Conservation (phyloP, 2,888 invertebrate genomes). For the Empis stercorea region DNA sequence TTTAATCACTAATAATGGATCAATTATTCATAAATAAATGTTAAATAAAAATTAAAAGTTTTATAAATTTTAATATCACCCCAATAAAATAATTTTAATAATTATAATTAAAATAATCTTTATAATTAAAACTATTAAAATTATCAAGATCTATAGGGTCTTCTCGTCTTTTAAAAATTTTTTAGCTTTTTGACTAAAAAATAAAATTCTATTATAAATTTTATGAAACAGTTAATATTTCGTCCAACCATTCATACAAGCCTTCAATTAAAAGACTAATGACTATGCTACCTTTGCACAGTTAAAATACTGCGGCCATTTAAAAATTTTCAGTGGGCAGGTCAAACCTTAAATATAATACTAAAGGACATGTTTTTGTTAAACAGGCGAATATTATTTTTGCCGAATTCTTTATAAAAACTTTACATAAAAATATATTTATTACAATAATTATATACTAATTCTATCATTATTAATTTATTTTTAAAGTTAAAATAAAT, state of each 20-base stretch:
- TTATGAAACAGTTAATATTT: slow-evolving; percentile 47
- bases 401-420: slow-evolving; percentile 50
- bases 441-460: slow-evolving; percentile 38
- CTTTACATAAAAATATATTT: slow-evolving; percentile 24
- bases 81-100: slow-evolving; percentile 44
- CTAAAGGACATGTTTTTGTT: slow-evolving; percentile 65
- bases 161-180: slow-evolving; percentile 57
- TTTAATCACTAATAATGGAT: slow-evolving; percentile 48
- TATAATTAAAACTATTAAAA: slow-evolving; percentile 31
- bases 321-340: slow-evolving; percentile 58
- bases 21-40: slow-evolving; percentile 38
- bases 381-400: slow-evolving; percentile 55
- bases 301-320: slow-evolving; percentile 69
- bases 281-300: slow-evolving; percentile 72
- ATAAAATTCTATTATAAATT: slow-evolving; percentile 41
- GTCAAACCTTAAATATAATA: slow-evolving; percentile 48
- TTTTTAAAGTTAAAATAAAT: slow-evolving; percentile 33
- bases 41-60: slow-evolving; percentile 41
- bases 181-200: slow-evolving; percentile 53
- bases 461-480: slow-evolving; percentile 45
- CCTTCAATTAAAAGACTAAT: slow-evolving; percentile 67
- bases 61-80: slow-evolving; percentile 47
- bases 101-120: slow-evolving; percentile 28
- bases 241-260: slow-evolving; percentile 65
- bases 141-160: slow-evolving; percentile 63